Evolutionary conservation across 2,888 invertebrate genomes (phyloP).

Genomic region (Microctonus aethiopoides): DNA sequence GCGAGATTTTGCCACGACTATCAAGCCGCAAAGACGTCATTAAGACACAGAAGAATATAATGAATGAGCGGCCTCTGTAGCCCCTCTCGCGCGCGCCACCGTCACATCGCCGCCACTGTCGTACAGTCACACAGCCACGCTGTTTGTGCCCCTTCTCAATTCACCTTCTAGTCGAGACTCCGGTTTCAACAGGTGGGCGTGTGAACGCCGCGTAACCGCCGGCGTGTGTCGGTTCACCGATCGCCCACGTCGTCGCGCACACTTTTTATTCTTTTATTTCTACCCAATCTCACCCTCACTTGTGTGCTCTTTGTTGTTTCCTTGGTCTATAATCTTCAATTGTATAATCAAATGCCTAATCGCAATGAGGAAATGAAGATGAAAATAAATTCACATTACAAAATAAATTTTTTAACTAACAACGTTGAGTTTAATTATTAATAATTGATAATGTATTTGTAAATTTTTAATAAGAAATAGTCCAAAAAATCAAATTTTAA

Average conservation of each 20-base stretch:
- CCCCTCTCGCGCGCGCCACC: constrained; percentile 8
- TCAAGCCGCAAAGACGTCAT: neutral
- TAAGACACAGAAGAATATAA: constrained; percentile 31
- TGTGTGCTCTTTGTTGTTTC: neutral
- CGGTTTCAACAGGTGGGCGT: constrained; percentile 65
- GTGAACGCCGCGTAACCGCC: constrained; percentile 54
- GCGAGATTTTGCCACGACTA: constrained; percentile 5
- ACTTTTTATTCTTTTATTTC: constrained; percentile 10
- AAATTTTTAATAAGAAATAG: no score
- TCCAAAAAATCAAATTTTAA: no score
- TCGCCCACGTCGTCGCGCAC: constrained; percentile 43
- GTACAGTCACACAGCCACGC: constrained; percentile 20
- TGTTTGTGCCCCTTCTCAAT: constrained; percentile 44
- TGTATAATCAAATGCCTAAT: no score
- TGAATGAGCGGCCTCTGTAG: constrained; percentile 44
- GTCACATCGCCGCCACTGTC: constrained; percentile 6
- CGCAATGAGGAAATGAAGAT: no score
- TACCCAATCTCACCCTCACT: neutral
- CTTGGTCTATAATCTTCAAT: no score
- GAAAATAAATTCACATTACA: no score
- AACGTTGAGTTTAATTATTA: no score
- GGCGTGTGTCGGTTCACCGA: constrained; percentile 44
- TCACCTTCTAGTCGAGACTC: constrained; percentile 51
- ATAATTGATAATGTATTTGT: no score
- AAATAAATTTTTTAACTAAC: no score